phyloP scores from a whole-genome alignment of 2,888 invertebrate species.

The Heliconius ethilla region DNA sequence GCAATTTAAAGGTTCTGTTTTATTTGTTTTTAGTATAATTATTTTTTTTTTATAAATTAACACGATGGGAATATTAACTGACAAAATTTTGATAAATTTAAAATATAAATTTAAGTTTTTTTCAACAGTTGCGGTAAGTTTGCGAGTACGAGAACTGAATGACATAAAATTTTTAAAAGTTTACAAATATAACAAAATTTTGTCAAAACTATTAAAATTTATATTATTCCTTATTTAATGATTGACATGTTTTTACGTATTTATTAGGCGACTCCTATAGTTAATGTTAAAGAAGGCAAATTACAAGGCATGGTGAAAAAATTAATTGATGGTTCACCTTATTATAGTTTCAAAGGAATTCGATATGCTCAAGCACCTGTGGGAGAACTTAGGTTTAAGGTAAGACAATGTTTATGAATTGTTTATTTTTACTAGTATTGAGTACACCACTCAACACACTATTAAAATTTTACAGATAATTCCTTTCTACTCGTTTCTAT shows the following conservation, averaged over 20 bases:
- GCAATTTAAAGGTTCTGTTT: neutral
- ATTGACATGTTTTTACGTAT: neutral
- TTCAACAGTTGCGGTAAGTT: constrained; percentile 14
- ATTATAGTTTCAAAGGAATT: constrained; percentile 70
- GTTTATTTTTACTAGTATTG: too few relatives aligned
- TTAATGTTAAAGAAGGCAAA: constrained; percentile 49
- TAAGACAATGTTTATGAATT: constrained; percentile 48
- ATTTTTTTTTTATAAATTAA: neutral
- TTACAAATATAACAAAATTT: constrained; percentile 11
- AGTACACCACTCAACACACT: too few relatives aligned
- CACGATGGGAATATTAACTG: constrained; percentile 10
- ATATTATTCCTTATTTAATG: neutral
- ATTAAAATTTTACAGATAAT: too few relatives aligned
- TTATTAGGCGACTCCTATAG: constrained; percentile 49
- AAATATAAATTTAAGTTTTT: neutral
- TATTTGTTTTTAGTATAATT: neutral
- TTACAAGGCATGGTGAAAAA: constrained; percentile 51
- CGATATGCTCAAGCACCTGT: constrained; percentile 78
- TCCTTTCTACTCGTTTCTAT: too few relatives aligned
- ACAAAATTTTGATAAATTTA: constrained; percentile 14
- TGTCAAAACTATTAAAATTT: constrained; percentile 1
- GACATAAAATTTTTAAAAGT: neutral
- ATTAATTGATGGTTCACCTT: constrained; percentile 53
- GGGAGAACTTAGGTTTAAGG: constrained; percentile 75
- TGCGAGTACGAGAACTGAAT: neutral